Evolutionary conservation across 2,113 vertebrate genomes (phyloP).

Genomic region (Dasyurus viverrinus): DNA sequence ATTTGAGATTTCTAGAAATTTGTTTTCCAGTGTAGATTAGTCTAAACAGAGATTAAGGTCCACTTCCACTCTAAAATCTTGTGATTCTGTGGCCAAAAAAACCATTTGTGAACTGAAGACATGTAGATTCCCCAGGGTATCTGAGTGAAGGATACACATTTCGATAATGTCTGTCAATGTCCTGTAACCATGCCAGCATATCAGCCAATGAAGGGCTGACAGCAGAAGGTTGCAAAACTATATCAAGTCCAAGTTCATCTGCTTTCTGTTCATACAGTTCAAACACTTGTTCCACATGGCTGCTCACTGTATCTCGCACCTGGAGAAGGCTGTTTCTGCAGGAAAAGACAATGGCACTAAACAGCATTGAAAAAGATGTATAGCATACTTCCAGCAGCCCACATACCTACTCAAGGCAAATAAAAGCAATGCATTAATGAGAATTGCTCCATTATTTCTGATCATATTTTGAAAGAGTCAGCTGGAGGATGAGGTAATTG

Average conservation of each 20-base stretch:
- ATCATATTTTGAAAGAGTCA: background rate
- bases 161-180: slow-evolving; percentile 89
- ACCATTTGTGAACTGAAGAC: background rate
- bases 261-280: slow-evolving; percentile 84
- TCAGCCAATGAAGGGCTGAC: slow-evolving; percentile 89
- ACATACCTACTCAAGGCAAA: background rate
- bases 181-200: slow-evolving; percentile 92
- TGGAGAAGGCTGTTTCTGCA: slow-evolving; percentile 85
- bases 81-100: background rate
- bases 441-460: background rate
- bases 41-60: background rate
- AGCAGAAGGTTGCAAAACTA: slow-evolving; percentile 79
- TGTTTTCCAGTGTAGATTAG: background rate
- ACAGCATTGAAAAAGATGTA: background rate
- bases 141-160: slow-evolving; percentile 88
- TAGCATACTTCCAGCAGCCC: background rate
- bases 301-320: slow-evolving; percentile 84
- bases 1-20: background rate
- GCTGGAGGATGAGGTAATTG: background rate
- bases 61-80: background rate
- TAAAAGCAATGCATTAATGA: background rate
- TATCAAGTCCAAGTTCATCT: slow-evolving; percentile 71
- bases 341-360: background rate
- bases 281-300: slow-evolving; percentile 80
- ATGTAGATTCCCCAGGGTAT: background rate